Base-by-base conservation (phyloP, 2,888 invertebrate genomes). In the Biston stratarius region DNA sequence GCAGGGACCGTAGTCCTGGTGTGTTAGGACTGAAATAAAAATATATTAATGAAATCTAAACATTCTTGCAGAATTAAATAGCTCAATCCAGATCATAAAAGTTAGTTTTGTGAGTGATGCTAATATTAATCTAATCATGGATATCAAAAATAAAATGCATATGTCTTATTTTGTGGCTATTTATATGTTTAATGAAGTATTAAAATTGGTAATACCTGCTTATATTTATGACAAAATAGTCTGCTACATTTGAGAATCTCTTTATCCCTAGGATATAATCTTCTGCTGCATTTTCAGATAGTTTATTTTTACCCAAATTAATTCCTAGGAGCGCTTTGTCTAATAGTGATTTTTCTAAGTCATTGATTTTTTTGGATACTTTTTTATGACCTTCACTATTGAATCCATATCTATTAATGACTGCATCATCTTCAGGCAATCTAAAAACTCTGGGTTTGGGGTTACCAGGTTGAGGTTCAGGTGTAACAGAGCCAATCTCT, bases 401-500 rank as follows among this genome's bases (percentile, higher is more conserved):
- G 83, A 99, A 99, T 24, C 94, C 93, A 85, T 91, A 97, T 96
- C 99, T 96, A 88, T 99, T 99, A 38, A 99, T 98, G 6, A 99
- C 96, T 44, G 98, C 99, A 72, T 95, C 89, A 88, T 99, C 99
- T 79, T 97, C 96, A 2, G 90, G 84, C 10, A 99, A 90, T 63
- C 99, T 94, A 88, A 99, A 99, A 0, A 99, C 97, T 78, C 99
- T 94, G 0, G 99, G 99, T 86, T 96, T 97, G 9, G 96, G 96
- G 89, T 99, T 99, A 0, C 99, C 99, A 0, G 95, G 94, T 86
- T 99, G 99, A 0, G 99, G 97, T 78, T 96, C 85, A 0, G 99
- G 99, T 1, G 99, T 99, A 0, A 99, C 96, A 6, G 98, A 98
- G 67, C 99, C 99, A 77, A 99, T 96, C 95, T 99, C 99, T 33